phyloP scores from a whole-genome alignment of 2,888 invertebrate species.

The Boloria euphrosyne region DNA sequence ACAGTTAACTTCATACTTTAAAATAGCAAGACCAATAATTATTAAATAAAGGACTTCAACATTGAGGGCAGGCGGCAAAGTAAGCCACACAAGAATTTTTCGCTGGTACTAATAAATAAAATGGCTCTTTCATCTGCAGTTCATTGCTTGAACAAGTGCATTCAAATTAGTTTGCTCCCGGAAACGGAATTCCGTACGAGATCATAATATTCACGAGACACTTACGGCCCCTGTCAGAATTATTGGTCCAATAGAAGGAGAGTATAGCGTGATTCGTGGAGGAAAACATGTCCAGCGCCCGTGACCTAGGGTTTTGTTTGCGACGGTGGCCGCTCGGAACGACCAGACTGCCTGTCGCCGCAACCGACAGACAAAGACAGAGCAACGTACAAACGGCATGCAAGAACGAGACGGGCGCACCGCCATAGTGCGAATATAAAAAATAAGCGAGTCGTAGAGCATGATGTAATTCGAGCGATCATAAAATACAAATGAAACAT shows the following conservation, averaged over 20 bases:
- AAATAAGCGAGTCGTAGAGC: constrained; percentile 51
- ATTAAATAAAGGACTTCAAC: no score
- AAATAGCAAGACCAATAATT: no score
- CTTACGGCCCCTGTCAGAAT: constrained; percentile 38
- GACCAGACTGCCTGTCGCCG: constrained; percentile 81
- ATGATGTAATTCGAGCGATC: constrained; percentile 62
- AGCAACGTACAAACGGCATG: constrained; percentile 51
- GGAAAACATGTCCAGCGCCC: constrained; percentile 73
- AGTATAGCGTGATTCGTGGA: constrained; percentile 42
- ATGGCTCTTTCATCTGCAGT: constrained; percentile 27
- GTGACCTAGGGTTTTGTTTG: constrained; percentile 77
- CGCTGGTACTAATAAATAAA: constrained; percentile 18
- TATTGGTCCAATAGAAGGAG: constrained; percentile 35
- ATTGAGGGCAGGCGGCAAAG: constrained; percentile 11
- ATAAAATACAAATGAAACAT: constrained; percentile 49
- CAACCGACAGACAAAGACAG: constrained; percentile 66
- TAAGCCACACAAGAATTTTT: constrained; percentile 45
- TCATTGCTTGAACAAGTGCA: constrained; percentile 32
- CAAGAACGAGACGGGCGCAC: constrained; percentile 57
- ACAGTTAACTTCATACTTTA: background rate
- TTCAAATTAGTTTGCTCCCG: constrained; percentile 41
- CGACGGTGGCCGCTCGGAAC: constrained; percentile 65
- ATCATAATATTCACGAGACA: constrained; percentile 44
- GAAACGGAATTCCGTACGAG: constrained; percentile 46
- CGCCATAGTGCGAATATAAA: constrained; percentile 66